Base-by-base conservation (phyloP, 2,113 vertebrate species). In the Oryctolagus cuniculus region DNA sequence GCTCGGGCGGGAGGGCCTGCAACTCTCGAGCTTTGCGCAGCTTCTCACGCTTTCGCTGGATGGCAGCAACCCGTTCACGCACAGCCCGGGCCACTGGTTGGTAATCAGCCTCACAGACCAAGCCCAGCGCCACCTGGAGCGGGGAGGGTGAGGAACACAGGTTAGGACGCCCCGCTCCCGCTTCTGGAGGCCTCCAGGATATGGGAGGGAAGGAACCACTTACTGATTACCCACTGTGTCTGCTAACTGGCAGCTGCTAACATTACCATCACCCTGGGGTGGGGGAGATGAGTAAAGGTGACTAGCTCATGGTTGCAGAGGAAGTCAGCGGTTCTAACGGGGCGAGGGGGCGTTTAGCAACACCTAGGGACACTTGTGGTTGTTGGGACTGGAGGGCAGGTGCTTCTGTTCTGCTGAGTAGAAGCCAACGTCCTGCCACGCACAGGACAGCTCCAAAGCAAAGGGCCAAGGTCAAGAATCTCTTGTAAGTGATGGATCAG, bases 51-150 rank as follows among this genome's bases (percentile, higher is more conserved):
- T 99, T 99, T 1, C 98, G 98, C 87, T 99, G 99, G 95, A 99
- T 98, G 96, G 98, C 98, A 0, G 98, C 98, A 51, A 99, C 99
- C 0, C 99, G 97, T 95, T 99, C 98, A 61, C 99, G 98, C 83
- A 99, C 99, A 0, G 99, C 99, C 94, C 99, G 99, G 96, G 99
- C 99, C 92, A 99, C 99, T 84, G 99, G 98, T 94, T 99, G 99
- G 96, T 99, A 99, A 97, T 99, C 99, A 0, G 98, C 99, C 96
- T 99, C 99, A 0, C 98, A 99, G 49, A 99, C 98, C 4, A 99
- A 99, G 16, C 99, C 99, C 95, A 99, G 97, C 25, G 99, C 98
- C 90, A 99, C 99, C 99, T 99, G 98, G 0, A 0, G 25, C 29
- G 72, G 21, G 24, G 27, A 24, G 16, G 3, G 5, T 3, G 19